Evolutionary conservation across 1,140 invertebrate species (phyloP), one percentile per base, ranked within the genome.

Genomic region (Hermetia illucens): DNA sequence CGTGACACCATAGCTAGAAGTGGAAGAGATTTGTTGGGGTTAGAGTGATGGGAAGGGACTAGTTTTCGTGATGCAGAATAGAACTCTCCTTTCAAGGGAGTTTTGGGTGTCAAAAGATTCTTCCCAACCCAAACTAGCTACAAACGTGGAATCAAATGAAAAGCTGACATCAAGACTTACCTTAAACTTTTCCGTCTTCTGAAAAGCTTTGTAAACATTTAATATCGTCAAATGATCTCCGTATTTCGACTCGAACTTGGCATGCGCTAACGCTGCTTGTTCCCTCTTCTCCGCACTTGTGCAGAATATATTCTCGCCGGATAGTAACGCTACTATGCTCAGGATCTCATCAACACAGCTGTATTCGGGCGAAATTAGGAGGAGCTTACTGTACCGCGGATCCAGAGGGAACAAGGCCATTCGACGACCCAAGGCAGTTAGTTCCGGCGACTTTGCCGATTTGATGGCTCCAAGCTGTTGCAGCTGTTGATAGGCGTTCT

Each of bases 201-300:
- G 74, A 60, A 76, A 96, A 6, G 76, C 77, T 48, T 78, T 75
- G 54, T 77, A 95, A 16, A 96, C 77, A 62, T 95, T 96, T 1
- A 98, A 62, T 21, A 95, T 63, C 8, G 85, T 95, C 2, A 97
- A 69, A 53, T 94, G 90, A 65, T 98, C 94, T 8, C 94, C 93
- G 48, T 90, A 75, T 32, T 75, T 70, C 1, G 87, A 84, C 37
- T 74, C 58, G 63, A 96, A 96, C 60, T 93, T 94, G 36, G 72
- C 67, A 53, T 78, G 71, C 8, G 75, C 71, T 43, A 69, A 67
- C 12, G 70, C 49, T 3, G 78, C 79, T 55, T 82, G 70, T 52
- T 82, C 79, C 39, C 70, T 58, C 60, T 79, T 72, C 32, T 68
- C 55, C 17, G 34, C 35, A 24, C 44, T 46, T 4, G 68, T 69